Percentiles rank a stretch among this genome's conserved stretches.
These are phyloP conservation scores for Mesochorus sp. DNA, from an alignment of 2,888 invertebrate species.

Conservation along the genomic window DNA sequence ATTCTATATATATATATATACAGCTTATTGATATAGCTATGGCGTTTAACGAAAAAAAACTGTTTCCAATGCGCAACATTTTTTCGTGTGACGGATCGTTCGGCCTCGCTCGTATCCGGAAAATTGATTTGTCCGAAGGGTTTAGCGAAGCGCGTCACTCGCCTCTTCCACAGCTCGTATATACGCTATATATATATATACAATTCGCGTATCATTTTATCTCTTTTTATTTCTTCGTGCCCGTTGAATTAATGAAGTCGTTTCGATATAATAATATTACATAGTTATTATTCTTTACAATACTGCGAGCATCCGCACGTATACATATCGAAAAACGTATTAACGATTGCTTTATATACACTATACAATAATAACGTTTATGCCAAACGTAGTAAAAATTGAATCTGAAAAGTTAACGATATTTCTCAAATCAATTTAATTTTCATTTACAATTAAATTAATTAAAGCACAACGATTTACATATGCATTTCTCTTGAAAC, in stretches of 20 bases:
- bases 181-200: too few relatives aligned
- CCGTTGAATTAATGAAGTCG: constrained; percentile 9
- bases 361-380: too few relatives aligned
- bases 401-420: background rate
- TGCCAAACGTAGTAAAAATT: too few relatives aligned
- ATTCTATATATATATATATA: too few relatives aligned
- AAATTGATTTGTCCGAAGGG: constrained; percentile 32
- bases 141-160: background rate
- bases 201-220: background rate
- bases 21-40: constrained; percentile 29
- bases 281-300: constrained; percentile 11
- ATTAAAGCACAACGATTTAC: constrained; percentile 3
- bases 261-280: constrained; percentile 1
- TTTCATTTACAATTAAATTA: constrained; percentile 30
- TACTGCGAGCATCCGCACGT: background rate
- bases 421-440: constrained; percentile 9
- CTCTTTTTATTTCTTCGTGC: background rate
- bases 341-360: background rate
- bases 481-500: background rate
- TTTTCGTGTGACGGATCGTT: constrained; percentile 28
- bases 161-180: background rate
- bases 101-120: constrained; percentile 1
- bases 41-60: constrained; percentile 40
- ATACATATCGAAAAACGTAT: background rate
- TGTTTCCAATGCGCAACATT: constrained; percentile 53